Base-by-base conservation (phyloP, 2,888 invertebrate genomes). In the Cantharis lateralis region DNA sequence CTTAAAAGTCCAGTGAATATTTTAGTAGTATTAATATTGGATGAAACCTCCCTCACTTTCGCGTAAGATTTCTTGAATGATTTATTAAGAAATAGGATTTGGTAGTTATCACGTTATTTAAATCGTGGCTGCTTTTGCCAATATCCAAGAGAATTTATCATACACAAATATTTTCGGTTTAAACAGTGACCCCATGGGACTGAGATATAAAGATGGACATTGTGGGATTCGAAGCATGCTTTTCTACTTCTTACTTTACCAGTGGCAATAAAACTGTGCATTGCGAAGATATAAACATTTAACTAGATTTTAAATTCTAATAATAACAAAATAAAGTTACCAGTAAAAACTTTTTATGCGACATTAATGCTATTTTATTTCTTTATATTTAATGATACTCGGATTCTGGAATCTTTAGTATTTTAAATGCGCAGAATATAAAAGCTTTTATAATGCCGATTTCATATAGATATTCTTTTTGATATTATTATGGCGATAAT, bases 31-130 rank as follows among this genome's bases (percentile, higher is more conserved):
- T 48, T 48, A 48, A 48, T 48, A n/a, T n/a, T 48, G 0, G 7
- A 48, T n/a, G 48, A n/a, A 48, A 48, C 48, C 48, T 7, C n/a
- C 48, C n/a, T 7, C 48, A 48, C 48, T n/a, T 48, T 48, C n/a
- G n/a, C 5, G 48, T 7, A 48, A 48, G 48, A 48, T 48, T 48
- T 48, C 48, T 48, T 48, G 48, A 48, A 48, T 48, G 48, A 48
- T 48, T 48, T 48, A 48, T 48, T 48, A n/a, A 48, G 48, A 48
- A n/a, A 48, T 48, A n/a, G n/a, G 16, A 13, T 64, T 64, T n/a
- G 5, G 5, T 66, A 66, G 48, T 72, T 72, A 72, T 24, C 66
- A 26, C 24, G 48, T 72, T 66, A 72, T 64, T 66, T 66, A 66
- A 48, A 66, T 72, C 20, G 48, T 20, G 15, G 26, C 18, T 13